Conservation (phyloP, 1,140 invertebrate species). For the Manduca sexta region DNA sequence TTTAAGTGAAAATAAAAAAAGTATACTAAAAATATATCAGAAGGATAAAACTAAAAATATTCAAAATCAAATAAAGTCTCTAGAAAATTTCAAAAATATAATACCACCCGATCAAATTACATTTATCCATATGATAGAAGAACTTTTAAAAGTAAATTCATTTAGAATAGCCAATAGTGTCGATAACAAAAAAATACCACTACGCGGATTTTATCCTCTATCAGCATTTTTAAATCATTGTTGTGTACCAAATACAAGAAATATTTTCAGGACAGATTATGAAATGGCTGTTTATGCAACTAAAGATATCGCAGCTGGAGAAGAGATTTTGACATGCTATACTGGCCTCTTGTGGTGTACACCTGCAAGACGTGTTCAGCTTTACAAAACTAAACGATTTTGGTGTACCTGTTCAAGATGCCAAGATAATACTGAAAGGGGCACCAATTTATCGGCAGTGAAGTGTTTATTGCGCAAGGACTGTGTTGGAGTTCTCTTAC, state of each 20-base stretch:
- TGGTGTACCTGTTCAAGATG: slow-evolving; percentile 81
- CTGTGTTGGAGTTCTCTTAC: slow-evolving; percentile 59
- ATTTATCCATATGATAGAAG: slow-evolving; percentile 74
- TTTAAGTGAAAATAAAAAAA: slow-evolving; percentile 66
- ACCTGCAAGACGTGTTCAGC: slow-evolving; percentile 75
- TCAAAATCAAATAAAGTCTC: slow-evolving; percentile 72
- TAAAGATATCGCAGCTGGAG: slow-evolving; percentile 75
- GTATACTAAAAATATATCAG: slow-evolving; percentile 73
- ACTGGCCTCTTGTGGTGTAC: slow-evolving; percentile 83
- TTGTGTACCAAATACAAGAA: slow-evolving; percentile 83
- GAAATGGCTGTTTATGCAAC: slow-evolving; percentile 77
- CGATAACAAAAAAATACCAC: slow-evolving; percentile 52
- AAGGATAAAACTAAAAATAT: slow-evolving; percentile 62
- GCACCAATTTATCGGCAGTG: slow-evolving; percentile 61
- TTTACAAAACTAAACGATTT: slow-evolving; percentile 82
- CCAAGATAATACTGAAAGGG: slow-evolving; percentile 76
- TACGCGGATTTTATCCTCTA: slow-evolving; percentile 81
- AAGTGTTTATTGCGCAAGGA: slow-evolving; percentile 65
- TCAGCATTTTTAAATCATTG: slow-evolving; percentile 83
- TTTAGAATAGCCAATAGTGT: slow-evolving; percentile 75
- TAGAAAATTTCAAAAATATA: slow-evolving; percentile 62
- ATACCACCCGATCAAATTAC: slow-evolving; percentile 72
- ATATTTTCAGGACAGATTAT: slow-evolving; percentile 75
- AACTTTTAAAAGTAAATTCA: slow-evolving; percentile 80
- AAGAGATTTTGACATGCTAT: slow-evolving; percentile 83